phyloP scores from a whole-genome alignment of 1,140 invertebrate species.

The Chymomyza costata region DNA sequence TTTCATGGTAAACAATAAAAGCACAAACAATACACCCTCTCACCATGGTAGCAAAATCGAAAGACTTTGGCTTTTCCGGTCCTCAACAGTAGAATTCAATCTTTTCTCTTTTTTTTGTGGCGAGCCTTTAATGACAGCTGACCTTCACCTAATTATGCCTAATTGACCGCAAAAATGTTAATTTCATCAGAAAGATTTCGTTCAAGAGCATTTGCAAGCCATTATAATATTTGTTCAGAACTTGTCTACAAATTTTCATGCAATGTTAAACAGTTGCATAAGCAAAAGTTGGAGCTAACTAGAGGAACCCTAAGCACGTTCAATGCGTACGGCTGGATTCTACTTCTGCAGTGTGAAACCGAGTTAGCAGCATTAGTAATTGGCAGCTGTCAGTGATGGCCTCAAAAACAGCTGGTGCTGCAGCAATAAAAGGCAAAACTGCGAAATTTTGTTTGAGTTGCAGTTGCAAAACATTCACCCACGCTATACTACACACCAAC shows the following conservation, averaged over 20 bases:
- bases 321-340: neutral
- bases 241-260: slow-evolving; percentile 2
- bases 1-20: slow-evolving; percentile 39
- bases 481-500: neutral
- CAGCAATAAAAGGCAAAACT: no score
- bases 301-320: neutral
- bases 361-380: slow-evolving; percentile 29
- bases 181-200: no score
- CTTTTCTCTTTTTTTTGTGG: neutral
- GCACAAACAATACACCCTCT: no score
- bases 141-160: slow-evolving; percentile 44
- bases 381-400: slow-evolving; percentile 32
- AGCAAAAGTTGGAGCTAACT: neutral
- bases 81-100: no score
- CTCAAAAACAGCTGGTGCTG: slow-evolving; percentile 24
- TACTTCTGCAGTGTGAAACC: slow-evolving; percentile 28
- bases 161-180: slow-evolving; percentile 31
- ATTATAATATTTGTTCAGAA: slow-evolving; percentile 8
- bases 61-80: no score
- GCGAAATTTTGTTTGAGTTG: no score
- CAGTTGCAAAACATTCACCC: slow-evolving; percentile 10
- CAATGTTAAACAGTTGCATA: slow-evolving; percentile 10
- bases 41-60: no score
- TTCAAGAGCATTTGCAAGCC: no score
- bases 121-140: slow-evolving; percentile 9